phyloP scores from a whole-genome alignment of 2,888 invertebrate species.

The Dorcus hopei region DNA sequence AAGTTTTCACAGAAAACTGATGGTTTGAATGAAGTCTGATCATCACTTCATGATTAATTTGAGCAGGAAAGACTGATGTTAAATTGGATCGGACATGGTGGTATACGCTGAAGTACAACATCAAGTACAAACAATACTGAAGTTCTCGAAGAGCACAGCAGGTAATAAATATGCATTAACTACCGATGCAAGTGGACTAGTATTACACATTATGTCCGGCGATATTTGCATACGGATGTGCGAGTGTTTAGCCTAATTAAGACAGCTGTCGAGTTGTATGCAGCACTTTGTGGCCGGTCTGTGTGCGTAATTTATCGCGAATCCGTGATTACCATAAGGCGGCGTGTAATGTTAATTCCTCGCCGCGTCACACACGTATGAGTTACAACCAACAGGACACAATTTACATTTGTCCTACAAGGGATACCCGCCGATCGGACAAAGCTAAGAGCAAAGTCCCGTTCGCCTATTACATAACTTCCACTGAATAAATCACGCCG shows the following conservation, averaged over 20 bases:
- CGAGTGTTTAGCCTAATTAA: conserved; percentile 19
- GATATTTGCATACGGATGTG: conserved; percentile 6
- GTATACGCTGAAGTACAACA: no score
- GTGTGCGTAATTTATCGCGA: conserved; percentile 16
- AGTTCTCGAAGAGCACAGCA: background rate
- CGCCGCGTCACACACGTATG: conserved; percentile 28
- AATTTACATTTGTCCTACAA: conserved; percentile 39
- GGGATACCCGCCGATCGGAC: conserved; percentile 32
- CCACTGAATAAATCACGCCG: conserved; percentile 30
- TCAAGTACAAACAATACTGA: no score
- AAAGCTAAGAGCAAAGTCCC: conserved; percentile 21
- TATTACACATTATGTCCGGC: conserved; percentile 3
- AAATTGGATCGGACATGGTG: no score
- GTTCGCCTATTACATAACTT: conserved; percentile 34
- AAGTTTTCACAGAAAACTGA: no score
- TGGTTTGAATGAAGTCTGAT: no score
- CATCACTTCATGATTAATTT: no score
- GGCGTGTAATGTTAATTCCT: conserved; percentile 1
- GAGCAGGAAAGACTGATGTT: no score
- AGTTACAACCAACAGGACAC: conserved; percentile 30
- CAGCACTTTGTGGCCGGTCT: conserved; percentile 17
- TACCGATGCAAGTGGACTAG: conserved; percentile 1
- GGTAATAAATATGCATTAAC: conserved; percentile 7
- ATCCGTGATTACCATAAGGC: conserved; percentile 21
- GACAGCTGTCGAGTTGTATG: conserved; percentile 12